Conservation (phyloP, 1,140 invertebrate genomes). For the Lucilia sericata region DNA sequence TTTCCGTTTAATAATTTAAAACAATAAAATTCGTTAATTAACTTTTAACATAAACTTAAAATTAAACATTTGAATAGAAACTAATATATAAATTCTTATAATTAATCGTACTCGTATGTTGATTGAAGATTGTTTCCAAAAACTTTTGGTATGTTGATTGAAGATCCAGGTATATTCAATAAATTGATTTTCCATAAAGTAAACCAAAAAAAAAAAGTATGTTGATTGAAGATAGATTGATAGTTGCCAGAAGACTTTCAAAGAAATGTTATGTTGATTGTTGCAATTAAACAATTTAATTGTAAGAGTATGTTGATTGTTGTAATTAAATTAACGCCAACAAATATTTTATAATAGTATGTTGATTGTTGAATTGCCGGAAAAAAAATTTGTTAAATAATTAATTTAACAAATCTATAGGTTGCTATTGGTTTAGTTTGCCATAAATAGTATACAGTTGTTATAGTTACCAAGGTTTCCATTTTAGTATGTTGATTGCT, state of each 20-base stretch:
- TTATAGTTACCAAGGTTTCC: background rate
- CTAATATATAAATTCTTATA: too few species aligned
- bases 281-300: background rate
- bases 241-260: too few species aligned
- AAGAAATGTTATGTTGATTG: slow-evolving; percentile 38
- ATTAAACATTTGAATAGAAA: too few species aligned
- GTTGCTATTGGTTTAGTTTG: too few species aligned
- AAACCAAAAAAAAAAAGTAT: slow-evolving; percentile 1
- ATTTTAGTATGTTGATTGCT: slow-evolving; percentile 8
- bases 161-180: background rate
- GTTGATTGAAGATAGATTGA: slow-evolving; percentile 32
- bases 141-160: slow-evolving; percentile 43
- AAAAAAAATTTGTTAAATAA: background rate
- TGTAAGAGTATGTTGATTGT: background rate
- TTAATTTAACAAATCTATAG: too few species aligned
- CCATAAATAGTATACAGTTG: background rate
- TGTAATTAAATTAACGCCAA: too few species aligned
- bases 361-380: slow-evolving; percentile 28
- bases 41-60: too few species aligned
- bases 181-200: too few species aligned
- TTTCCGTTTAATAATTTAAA: too few species aligned
- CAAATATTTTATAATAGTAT: background rate
- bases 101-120: background rate
- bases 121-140: slow-evolving; percentile 13
- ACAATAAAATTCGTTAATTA: too few species aligned